phyloP scores from a whole-genome alignment of 2,113 vertebrate genomes.

The Sinosuthora webbiana region DNA sequence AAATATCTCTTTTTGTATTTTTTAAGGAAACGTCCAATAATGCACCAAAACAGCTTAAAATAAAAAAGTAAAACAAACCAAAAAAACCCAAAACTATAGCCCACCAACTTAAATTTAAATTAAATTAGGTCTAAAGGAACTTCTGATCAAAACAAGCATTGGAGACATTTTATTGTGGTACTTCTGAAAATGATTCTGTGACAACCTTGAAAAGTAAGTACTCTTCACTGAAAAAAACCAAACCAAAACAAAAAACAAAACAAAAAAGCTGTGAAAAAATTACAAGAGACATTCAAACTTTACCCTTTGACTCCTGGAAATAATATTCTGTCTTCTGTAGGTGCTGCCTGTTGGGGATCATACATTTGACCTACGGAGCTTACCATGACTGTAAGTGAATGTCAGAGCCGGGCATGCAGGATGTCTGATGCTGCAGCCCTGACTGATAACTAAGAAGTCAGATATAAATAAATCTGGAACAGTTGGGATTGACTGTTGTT shows the following conservation, averaged over 20 bases:
- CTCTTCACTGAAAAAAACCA: background rate
- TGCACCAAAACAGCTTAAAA: background rate
- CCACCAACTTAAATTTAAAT: background rate
- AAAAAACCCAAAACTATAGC: background rate
- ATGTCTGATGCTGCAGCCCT: constrained; percentile 33
- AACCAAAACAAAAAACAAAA: too few species aligned
- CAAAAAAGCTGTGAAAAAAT: background rate
- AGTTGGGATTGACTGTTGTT: constrained; percentile 64
- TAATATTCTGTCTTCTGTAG: background rate
- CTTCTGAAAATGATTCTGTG: background rate
- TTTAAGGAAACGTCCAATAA: background rate
- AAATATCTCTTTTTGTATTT: background rate
- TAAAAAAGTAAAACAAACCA: background rate
- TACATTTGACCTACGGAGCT: background rate
- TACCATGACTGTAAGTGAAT: background rate
- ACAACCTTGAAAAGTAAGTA: background rate
- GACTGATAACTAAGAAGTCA: constrained; percentile 55
- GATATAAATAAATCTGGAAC: constrained; percentile 73
- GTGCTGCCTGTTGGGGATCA: background rate
- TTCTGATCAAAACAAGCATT: background rate
- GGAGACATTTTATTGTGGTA: background rate
- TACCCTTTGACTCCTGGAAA: background rate
- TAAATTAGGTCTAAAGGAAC: background rate
- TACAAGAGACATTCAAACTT: background rate
- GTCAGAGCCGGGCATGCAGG: background rate